Conservation (phyloP, 2,797 vertebrate genomes). For the Macropus fuliginosus region DNA sequence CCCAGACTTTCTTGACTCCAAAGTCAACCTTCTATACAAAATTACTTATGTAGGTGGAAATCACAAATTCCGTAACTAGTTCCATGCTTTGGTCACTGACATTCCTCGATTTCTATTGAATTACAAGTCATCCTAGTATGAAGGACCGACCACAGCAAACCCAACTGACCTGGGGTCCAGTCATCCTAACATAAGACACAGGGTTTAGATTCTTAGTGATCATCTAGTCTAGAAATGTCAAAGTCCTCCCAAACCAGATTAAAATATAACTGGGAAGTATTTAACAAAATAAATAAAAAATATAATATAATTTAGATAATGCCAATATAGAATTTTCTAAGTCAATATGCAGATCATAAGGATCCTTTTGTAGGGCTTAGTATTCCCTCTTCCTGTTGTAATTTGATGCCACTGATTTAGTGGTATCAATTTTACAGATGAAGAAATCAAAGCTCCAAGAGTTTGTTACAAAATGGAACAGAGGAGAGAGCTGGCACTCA, state of each 20-base stretch:
- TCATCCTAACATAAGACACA: background rate
- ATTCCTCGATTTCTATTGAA: background rate
- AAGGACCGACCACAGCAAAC: background rate
- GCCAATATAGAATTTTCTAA: background rate
- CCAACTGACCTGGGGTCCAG: background rate
- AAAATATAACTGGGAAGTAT: background rate
- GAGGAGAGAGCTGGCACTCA: background rate
- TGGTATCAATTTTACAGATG: background rate
- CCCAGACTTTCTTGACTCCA: background rate
- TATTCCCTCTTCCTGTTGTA: background rate
- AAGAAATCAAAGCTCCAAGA: background rate
- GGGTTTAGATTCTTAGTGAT: background rate
- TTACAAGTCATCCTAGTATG: background rate
- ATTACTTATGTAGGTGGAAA: background rate
- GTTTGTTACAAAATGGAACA: background rate
- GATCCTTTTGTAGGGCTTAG: background rate
- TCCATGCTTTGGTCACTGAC: background rate
- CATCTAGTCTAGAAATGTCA: background rate
- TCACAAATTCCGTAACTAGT: background rate
- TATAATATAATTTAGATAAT: background rate
- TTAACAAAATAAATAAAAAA: background rate
- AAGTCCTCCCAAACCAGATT: background rate
- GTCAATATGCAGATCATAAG: background rate
- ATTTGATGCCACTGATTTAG: background rate
- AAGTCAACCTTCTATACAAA: background rate